Base-by-base conservation (phyloP, 2,113 vertebrate genomes). In the Bubalus kerabau region DNA sequence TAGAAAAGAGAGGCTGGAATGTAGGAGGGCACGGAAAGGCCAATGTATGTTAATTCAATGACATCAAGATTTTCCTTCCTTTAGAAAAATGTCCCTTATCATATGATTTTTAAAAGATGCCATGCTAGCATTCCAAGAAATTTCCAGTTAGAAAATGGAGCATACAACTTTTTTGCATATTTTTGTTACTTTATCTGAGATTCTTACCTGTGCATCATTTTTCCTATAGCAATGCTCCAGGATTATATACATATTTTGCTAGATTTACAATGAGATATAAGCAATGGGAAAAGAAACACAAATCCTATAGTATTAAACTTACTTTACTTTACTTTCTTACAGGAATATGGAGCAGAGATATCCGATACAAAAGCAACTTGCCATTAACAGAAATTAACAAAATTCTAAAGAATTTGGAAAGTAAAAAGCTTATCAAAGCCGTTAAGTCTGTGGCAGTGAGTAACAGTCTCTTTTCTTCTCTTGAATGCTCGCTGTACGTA, bases 281-380 rank as follows among this genome's bases (percentile, higher is more conserved):
- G 52, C 24, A 48, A 32, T 21, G 26, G 21, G n/a, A 90, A 88
- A 89, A 82, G 80, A 93, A 93, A 48, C 30, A 76, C 84, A 97
- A 71, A 59, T 88, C 46, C 43, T 92, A 10, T 46, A 57, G n/a
- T 86, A 13, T 89, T 93, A 46, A 96, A 81, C 28, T 87, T 71
- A 62, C 54, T 92, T 94, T 97, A 90, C 48, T 95, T 95, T 97
- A 82, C 36, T 96, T 84, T 98, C 62, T 98, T 90, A 94, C 46
- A 99, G 99, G 99, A 91, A 99, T 99, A 98, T 99, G 99, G 99
- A 99, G 99, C 98, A 99, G 99, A 97, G 99, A 99, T 95, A 99
- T 99, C 86, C 99, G 99, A 30, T 99, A 99, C 81, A 99, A 99
- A 99, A 99, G 99, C 97, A 99, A 99, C 98, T 99, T 99, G 62